phyloP scores from a whole-genome alignment of 2,888 invertebrate genomes.

The Achlya flavicornis region DNA sequence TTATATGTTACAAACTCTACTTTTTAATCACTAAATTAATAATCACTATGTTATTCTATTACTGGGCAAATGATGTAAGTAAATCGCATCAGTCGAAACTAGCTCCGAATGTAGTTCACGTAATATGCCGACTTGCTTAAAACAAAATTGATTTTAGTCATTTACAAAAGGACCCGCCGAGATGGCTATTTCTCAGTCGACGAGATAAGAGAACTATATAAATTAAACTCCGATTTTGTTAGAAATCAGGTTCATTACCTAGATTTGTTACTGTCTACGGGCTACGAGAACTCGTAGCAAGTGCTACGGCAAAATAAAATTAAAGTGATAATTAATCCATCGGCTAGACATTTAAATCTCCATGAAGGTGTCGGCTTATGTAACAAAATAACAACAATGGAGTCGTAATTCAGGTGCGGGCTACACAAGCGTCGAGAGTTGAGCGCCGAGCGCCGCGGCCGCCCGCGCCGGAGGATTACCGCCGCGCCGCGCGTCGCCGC shows the following conservation, averaged over 20 bases:
- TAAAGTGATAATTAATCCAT: background rate
- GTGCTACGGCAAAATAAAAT: background rate
- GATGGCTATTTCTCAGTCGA: background rate
- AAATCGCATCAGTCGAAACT: too few species aligned
- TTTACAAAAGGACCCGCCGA: background rate
- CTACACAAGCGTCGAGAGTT: background rate
- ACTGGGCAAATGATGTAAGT: too few species aligned
- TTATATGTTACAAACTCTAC: too few species aligned
- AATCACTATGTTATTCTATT: too few species aligned
- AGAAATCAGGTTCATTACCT: background rate
- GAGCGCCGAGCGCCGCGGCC: background rate
- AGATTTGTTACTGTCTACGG: background rate
- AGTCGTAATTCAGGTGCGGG: background rate
- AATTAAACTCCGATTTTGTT: background rate
- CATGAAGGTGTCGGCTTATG: background rate
- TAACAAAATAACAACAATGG: background rate
- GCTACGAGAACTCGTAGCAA: conserved; percentile 4
- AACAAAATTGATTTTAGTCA: conserved; percentile 2
- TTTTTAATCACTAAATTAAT: too few species aligned
- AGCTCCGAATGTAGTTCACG: background rate
- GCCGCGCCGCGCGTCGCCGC: background rate
- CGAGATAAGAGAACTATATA: conserved; percentile 1
- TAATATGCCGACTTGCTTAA: background rate
- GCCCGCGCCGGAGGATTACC: too few species aligned
- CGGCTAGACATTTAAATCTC: background rate